Evolutionary conservation across 2,888 invertebrate genomes (phyloP), one percentile per base, ranked within the genome.

Genomic region (Myopa tessellatipennis): DNA sequence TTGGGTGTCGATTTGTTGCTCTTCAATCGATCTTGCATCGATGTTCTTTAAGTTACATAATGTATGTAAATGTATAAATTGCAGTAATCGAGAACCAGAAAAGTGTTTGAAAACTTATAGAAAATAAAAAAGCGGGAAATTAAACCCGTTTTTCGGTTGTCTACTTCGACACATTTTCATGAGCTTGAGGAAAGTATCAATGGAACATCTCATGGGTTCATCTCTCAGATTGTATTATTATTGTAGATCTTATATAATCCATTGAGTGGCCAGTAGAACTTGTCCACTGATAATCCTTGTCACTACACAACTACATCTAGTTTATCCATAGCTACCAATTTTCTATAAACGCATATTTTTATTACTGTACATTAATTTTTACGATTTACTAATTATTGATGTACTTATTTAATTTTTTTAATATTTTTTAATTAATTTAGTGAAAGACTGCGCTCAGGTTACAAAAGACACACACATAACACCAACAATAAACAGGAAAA

Each of bases 241-340:
- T 16, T 8, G 5, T 50, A 70, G 16, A 16, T 26, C 10, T 68
- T 61, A 55, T 79, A 77, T 82, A 82, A 82, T 82, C 82, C 82
- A 79, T 79, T 78, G 77, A 70, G 63, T 79, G 73, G 50, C 1
- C 50, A 50, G 50, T 50, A 50, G 16, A 55, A 55, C 10, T 2
- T 16, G 2, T 16, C 52, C 4, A 50, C 65, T 69, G 69, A 38
- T 75, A 78, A 75, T 79, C 76, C 74, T 69, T 69, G n/a, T 67
- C 38, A 10, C 10, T 67, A 18, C 38, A 10, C 40, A 5, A 16
- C 3, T 7, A 67, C 6, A 2, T 40, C 40, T 10, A 45, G 6
- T 45, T 45, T 10, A 45, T 45, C 45, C 45, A 45, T 74, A 45
- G 4, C 18, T 68, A 14, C 69, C 6, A 45, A 61, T 68, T 74